Evolutionary conservation across 2,113 vertebrate genomes (phyloP), one percentile per base, ranked within the genome.

Genomic region (Phycodurus eques): DNA sequence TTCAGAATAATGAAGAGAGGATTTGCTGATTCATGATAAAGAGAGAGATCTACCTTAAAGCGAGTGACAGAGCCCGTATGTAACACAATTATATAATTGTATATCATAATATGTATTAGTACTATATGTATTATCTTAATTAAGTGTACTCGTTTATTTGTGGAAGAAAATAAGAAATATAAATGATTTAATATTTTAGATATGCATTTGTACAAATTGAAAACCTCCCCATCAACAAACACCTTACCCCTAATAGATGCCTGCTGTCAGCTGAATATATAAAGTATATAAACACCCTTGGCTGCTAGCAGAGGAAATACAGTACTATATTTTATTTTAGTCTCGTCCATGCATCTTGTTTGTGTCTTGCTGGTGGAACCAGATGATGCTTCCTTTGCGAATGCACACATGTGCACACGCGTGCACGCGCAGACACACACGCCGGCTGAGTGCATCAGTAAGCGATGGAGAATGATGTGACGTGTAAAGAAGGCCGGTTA

Each of bases 401-500:
- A 70, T 62, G 31, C 73, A 27, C 27, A 27, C 27, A 27, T 27
- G 27, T 70, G 68, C 63, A 62, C 69, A 71, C 78, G 75, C 77
- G 71, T 70, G 31, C 65, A 51, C 68, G 43, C 80, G 69, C 46
- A 73, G 66, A 70, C 11, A 65, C 44, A 81, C 82, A 82, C 80
- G 75, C 1, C 2, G 35, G 67, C 78, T 59, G 74, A 82, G 71
- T 78, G 80, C 49, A 69, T 82, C 27, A 33, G 42, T 65, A 73
- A 77, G 72, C 70, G 78, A 78, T 68, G 67, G 81, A 75, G 76
- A 73, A 53, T 19, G 65, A 70, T 70, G 79, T 78, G 79, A 85
- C 79, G 8, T 63, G 79, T 39, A 78, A 74, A 85, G 71, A 74
- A 78, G 82, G 64, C 76, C 79, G 75, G 72, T 77, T 75, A 67